Evolutionary conservation across 2,888 invertebrate genomes (phyloP), one percentile per base, ranked within the genome.

Genomic region (Herminia tarsipennalis): DNA sequence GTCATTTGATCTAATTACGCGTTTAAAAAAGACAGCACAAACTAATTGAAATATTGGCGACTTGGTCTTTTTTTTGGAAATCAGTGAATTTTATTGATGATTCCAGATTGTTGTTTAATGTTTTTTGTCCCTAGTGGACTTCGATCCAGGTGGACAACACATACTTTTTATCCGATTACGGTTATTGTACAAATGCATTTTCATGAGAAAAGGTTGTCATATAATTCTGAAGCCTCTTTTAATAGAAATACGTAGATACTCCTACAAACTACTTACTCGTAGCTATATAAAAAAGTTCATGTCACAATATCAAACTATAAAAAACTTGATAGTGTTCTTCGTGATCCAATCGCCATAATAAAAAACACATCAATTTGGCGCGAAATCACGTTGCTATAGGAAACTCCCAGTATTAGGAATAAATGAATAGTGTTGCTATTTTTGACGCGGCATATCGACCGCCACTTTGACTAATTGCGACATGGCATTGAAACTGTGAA

Each of bases 371-470:
- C 12, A 38, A 33, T 38, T 41, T 14, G 1, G 3, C 6, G 10
- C 5, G 13, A 20, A 38, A 38, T 33, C 17, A 39, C 38, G 13
- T 32, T 29, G 35, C 46, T 17, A 40, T 36, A 40, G 55, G 48
- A 49, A 49, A 38, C 55, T 38, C 47, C 48, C 46, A 39, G 39
- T 24, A 27, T 25, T 60, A 38, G 30, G 37, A 33, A 33, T 35
- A 53, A 65, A 65, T 61, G 48, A 62, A 53, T 45, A 62, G 41
- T 49, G 48, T 27, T 44, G 30, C 50, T 65, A 61, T 64, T 58
- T 58, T 42, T n/a, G 39, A 41, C 35, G 2, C 41, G 24, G 22
- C 25, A 4, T 59, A 59, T 59, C 53, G 66, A 56, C 48, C 62
- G 33, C 32, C 48, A 59, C 62, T 65, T 29, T n/a, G 34, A 14